Base-by-base conservation (phyloP, 2,113 vertebrate genomes). In the Siniperca chuatsi region DNA sequence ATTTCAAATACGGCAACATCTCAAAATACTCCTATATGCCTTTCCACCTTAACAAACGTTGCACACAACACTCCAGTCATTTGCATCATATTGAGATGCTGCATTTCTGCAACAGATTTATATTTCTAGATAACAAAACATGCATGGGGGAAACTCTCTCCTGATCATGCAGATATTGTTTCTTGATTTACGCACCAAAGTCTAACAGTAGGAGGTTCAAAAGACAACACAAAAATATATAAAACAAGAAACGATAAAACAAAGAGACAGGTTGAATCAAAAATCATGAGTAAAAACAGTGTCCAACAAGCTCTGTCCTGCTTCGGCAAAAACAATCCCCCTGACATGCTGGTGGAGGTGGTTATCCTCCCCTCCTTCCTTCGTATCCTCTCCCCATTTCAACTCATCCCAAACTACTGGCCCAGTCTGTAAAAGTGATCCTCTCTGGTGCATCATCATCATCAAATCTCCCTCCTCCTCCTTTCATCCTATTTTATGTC, bases 301-400 rank as follows among this genome's bases (percentile, higher is more conserved):
- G 89, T 93, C 92, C 89, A 92, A 90, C 72, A 91, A 91, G 86
- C 87, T 94, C 86, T 87, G 79, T 90, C 92, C 93, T 87, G 87
- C 84, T 89, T 83, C 68, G 37, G 71, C 65, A 88, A 88, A 87
- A 91, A 91, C 33, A 86, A 90, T 68, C 84, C 85, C 88, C 86
- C 89, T 75, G 75, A 92, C 90, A 84, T 61, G 66, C 84, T 77
- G 78, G 78, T 76, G 79, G 74, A 84, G 82, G 77, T 82, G 64
- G 44, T 77, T 4, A 20, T 87, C 62, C 72, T 66, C 35, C 25
- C 78, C 70, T 71, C 78, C 65, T 82, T 82, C 44, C 62, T 52
- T 40, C 42, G 65, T 44, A 67, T 87, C 78, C 4, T 83, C 67
- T 64, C 72, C 67, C 69, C 23, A 37, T 79, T 82, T 81, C 44